These are phyloP conservation scores for Colinus virginianus DNA, from an alignment of 2,113 vertebrate genomes.

Conservation along the genomic window DNA sequence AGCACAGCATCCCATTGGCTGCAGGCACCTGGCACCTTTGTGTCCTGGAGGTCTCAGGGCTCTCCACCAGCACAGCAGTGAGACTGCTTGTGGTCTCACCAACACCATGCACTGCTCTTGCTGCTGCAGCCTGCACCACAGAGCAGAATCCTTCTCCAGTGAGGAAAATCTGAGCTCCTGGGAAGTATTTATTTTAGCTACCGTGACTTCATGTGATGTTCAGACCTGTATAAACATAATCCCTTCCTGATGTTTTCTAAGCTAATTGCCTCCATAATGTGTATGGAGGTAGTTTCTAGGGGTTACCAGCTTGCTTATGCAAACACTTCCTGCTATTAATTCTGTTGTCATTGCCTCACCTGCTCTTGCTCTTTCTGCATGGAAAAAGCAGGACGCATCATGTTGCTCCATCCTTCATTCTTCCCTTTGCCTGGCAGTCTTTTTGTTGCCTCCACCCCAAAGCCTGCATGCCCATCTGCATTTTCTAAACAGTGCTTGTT, in stretches of 20 bases:
- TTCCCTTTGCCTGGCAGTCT: background rate
- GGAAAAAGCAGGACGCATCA: background rate
- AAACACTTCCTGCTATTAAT: background rate
- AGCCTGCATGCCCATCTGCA: background rate
- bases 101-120: background rate
- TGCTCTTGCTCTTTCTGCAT: rapidly evolving
- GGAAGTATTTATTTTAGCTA: background rate
- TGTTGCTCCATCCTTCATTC: background rate
- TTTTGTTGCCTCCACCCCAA: background rate
- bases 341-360: background rate
- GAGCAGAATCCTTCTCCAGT: background rate
- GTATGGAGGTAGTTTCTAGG: background rate
- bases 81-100: background rate
- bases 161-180: background rate
- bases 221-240: background rate
- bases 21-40: background rate
- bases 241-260: background rate
- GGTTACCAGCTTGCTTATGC: background rate
- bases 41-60: background rate
- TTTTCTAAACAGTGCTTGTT: background rate
- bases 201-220: background rate
- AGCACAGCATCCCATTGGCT: background rate
- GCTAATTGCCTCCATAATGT: background rate
- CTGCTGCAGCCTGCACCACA: background rate
- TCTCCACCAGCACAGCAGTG: background rate